phyloP scores from a whole-genome alignment of 2,113 vertebrate genomes.

The Procavia capensis region DNA sequence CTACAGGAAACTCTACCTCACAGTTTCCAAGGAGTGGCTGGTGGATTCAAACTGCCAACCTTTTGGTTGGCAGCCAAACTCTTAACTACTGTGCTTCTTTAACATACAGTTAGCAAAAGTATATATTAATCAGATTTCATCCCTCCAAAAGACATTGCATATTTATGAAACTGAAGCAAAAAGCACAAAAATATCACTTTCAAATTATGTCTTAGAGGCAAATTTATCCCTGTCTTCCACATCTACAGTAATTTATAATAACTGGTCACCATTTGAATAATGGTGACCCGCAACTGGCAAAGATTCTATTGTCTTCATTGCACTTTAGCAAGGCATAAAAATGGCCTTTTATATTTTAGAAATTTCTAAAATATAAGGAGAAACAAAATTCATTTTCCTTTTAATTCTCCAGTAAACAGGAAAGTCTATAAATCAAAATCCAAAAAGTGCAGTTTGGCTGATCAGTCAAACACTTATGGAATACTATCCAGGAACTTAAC shows the following conservation, averaged over 20 bases:
- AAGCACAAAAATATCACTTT: conserved; percentile 53
- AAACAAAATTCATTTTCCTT: conserved; percentile 51
- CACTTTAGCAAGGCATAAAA: conserved; percentile 60
- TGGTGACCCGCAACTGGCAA: conserved; percentile 52
- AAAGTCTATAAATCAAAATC: conserved; percentile 50
- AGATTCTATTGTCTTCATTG: conserved; percentile 44
- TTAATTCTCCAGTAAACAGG: conserved; percentile 44
- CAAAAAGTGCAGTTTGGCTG: conserved; percentile 43
- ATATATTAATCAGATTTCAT: conserved; percentile 5
- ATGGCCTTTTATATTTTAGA: conserved; percentile 46
- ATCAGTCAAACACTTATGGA: conserved; percentile 33
- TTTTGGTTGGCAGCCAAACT: too few species aligned
- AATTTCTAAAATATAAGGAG: conserved; percentile 43
- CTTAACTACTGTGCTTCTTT: background rate
- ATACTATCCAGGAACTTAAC: conserved; percentile 28
- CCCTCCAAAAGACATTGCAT: conserved; percentile 18
- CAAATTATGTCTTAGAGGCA: conserved; percentile 52
- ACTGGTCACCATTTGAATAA: conserved; percentile 58
- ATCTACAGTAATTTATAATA: conserved; percentile 42
- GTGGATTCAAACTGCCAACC: too few species aligned
- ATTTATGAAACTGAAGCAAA: conserved; percentile 56
- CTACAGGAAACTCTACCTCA: too few species aligned
- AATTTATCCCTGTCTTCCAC: conserved; percentile 24
- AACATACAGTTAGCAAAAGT: conserved; percentile 35
- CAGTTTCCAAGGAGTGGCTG: too few species aligned